A percentile compares a stretch with the other conserved stretches of the same genome.
Evolutionary conservation across 30 jellyfish, hydroid and myxozoan species (phyloP).

Genomic region (Phacellophora camtschatica): DNA sequence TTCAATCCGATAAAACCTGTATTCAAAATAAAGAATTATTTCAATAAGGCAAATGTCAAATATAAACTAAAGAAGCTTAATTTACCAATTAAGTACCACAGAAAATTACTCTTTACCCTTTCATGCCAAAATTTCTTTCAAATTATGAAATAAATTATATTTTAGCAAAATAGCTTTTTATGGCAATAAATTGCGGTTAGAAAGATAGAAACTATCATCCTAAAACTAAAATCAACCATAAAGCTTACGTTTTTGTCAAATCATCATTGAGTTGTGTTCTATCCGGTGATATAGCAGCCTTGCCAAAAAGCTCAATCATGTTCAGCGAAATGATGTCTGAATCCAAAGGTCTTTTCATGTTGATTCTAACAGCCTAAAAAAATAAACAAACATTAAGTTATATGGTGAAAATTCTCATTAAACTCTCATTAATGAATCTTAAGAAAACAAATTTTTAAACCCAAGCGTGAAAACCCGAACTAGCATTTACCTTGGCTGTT

Average conservation of each 20-base stretch:
- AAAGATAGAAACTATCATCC: too few species aligned
- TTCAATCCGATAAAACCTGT: constrained; percentile 46
- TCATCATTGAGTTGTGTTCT: not conserved
- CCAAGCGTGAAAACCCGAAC: not conserved
- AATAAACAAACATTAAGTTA: not conserved
- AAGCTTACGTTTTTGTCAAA: constrained; percentile 7
- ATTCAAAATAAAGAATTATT: too few species aligned
- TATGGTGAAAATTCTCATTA: too few species aligned
- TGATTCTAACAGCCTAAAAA: constrained; percentile 60
- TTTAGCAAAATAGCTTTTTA: not conserved
- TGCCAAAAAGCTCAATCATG: constrained; percentile 74
- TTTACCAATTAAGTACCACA: too few species aligned
- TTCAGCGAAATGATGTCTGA: constrained; percentile 62
- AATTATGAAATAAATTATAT: too few species aligned
- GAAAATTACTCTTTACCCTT: too few species aligned
- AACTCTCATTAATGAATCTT: too few species aligned
- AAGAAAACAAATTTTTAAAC: not conserved
- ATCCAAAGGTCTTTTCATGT: constrained; percentile 72
- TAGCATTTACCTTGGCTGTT: constrained; percentile 61
- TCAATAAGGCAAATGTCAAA: too few species aligned
- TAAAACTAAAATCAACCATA: not conserved
- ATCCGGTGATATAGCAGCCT: constrained; percentile 35
- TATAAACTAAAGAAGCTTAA: too few species aligned
- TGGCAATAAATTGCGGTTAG: too few species aligned
- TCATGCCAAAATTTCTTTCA: too few species aligned